Evolutionary conservation across 2,797 vertebrate species (phyloP).

Genomic region (Potorous gilbertii): DNA sequence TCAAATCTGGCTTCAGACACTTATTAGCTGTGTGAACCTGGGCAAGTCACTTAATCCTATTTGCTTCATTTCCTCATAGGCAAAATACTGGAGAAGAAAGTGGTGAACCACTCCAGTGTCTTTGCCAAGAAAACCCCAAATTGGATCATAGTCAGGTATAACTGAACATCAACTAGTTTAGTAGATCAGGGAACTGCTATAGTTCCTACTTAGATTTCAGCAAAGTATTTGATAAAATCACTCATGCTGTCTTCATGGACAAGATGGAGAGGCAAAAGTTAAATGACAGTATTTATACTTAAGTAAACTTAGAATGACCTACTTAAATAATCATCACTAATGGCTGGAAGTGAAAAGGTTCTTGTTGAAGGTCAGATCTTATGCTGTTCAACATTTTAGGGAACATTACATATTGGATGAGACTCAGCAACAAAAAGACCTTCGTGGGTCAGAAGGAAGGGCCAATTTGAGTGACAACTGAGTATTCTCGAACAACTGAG

Average conservation of each 20-base stretch:
- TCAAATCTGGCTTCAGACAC: neutral
- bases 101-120: neutral
- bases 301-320: neutral
- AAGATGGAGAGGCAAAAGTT: neutral
- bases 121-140: neutral
- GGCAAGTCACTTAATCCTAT: neutral
- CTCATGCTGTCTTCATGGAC: neutral
- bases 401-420: neutral
- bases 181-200: neutral
- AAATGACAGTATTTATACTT: neutral
- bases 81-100: neutral
- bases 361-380: neutral
- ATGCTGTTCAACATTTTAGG: neutral
- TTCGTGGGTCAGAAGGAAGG: neutral
- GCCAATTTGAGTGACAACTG: neutral
- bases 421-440: neutral
- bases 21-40: neutral
- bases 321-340: neutral
- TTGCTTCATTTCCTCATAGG: neutral
- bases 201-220: neutral
- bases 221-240: neutral
- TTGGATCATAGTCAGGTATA: neutral
- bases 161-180: neutral
- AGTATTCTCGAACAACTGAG: neutral
- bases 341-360: neutral